phyloP scores from a whole-genome alignment of 2,797 vertebrate genomes.

The Etheostoma nigrum region DNA sequence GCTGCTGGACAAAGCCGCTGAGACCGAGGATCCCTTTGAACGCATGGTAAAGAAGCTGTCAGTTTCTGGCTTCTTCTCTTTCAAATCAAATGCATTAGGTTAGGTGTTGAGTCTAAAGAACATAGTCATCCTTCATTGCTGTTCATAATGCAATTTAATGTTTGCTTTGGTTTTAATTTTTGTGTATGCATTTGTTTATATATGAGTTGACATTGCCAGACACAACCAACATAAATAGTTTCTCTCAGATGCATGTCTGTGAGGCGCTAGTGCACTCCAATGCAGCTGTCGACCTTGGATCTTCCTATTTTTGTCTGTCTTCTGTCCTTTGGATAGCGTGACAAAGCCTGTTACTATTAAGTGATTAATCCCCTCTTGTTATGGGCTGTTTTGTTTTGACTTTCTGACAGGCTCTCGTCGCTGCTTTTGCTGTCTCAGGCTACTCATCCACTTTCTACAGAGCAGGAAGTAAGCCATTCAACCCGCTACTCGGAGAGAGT shows the following conservation, averaged over 20 bases:
- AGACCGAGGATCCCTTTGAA: conserved; percentile 94
- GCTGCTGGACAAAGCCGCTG: conserved; percentile 96
- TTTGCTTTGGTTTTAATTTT: not conserved
- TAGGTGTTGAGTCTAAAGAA: not conserved
- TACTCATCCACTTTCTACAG: conserved; percentile 98
- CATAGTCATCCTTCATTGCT: not conserved
- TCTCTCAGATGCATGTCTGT: conserved; percentile 18
- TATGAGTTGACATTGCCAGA: conserved; percentile 40
- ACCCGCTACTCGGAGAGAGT: conserved; percentile 97
- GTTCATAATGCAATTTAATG: not conserved
- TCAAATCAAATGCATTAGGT: conserved; percentile 9
- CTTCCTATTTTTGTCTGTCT: conserved; percentile 30
- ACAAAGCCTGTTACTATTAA: conserved; percentile 23
- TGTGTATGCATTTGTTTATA: conserved; percentile 7
- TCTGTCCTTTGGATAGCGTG: conserved; percentile 16
- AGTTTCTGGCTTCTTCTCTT: not conserved
- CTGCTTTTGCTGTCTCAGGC: conserved; percentile 97
- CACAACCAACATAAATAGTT: conserved; percentile 26
- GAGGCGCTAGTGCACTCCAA: conserved; percentile 15
- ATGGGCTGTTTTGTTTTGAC: conserved; percentile 29
- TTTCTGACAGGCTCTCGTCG: conserved; percentile 90
- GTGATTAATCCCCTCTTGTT: conserved; percentile 25
- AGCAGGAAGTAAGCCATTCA: conserved; percentile 99
- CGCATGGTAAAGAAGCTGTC: conserved; percentile 90
- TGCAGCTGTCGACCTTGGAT: conserved; percentile 49